Percentiles rank a stretch among this genome's conserved stretches.
Conservation (phyloP, 2,888 invertebrate genomes). For the Noctua comes region DNA sequence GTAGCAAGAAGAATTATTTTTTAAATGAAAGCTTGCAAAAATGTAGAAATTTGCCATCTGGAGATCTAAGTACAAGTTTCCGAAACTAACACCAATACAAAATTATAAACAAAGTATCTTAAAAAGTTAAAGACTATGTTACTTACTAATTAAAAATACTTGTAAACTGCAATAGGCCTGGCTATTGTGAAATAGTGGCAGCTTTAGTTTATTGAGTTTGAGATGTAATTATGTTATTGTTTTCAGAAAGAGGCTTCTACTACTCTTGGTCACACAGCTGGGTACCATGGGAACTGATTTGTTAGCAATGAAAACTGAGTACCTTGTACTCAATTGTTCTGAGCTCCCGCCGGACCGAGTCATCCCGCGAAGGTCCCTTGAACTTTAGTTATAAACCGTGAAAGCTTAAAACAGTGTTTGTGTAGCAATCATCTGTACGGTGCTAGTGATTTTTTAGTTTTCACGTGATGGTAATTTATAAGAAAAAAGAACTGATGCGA, state of each 20-base stretch:
- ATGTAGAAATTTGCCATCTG: not conserved
- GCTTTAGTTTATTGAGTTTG: constrained; percentile 41
- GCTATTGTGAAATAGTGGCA: constrained; percentile 38
- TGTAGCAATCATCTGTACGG: too few relatives aligned
- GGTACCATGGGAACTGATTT: not conserved
- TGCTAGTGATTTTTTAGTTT: too few relatives aligned
- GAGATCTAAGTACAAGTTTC: constrained; percentile 33
- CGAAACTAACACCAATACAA: constrained; percentile 37
- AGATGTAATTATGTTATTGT: not conserved
- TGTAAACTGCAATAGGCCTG: constrained; percentile 44
- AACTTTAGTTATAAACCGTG: too few relatives aligned
- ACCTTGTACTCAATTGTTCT: not conserved
- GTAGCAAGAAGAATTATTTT: not conserved
- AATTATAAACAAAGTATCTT: constrained; percentile 22
- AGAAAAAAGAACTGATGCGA: too few relatives aligned
- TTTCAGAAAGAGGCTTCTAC: not conserved
- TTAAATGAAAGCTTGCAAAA: not conserved
- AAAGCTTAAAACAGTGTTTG: too few relatives aligned
- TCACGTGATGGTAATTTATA: too few relatives aligned
- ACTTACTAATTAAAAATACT: constrained; percentile 27
- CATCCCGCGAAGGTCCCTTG: too few relatives aligned
- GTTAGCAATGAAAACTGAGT: not conserved
- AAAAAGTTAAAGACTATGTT: constrained; percentile 26
- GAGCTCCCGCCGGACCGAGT: too few relatives aligned
- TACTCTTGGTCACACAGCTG: not conserved